Evolutionary conservation across 2,113 vertebrate genomes (phyloP), one percentile per base, ranked within the genome.

Genomic region (Gulo gulo): DNA sequence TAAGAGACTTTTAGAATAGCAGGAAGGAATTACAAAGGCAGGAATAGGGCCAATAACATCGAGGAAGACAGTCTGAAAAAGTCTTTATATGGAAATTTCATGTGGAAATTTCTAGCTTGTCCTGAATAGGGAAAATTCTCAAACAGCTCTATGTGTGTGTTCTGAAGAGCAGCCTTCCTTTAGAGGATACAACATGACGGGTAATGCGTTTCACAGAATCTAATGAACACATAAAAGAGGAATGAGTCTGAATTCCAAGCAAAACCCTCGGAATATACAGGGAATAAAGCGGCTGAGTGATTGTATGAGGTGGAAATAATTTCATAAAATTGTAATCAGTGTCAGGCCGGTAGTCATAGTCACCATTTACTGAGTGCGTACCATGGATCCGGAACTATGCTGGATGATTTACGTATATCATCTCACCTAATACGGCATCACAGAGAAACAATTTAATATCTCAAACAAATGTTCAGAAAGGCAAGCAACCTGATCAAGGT

Each of bases 161-260:
- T 18, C 39, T 24, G 26, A 91, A 13, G 20, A 97, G 83, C 6
- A 89, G 1, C 73, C 57, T 47, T 96, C 0, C 86, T 80, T 94
- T 91, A 96, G 16, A 83, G 85, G 89, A 86, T 11, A 50, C 63
- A 73, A 50, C 4, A 61, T 26, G 14, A 65, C 42, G 98, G 87
- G 2, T 21, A 97, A 92, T 57, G 1, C 6, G 88, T 97, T 92
- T 97, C 20, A 13, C 57, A 76, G 20, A 92, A 84, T 52, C 86
- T 85, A 95, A 0, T 93, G 34, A 78, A 85, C 39, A 42, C 61
- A 93, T 88, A 87, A 55, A 10, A 45, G 90, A 95, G 3, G 14
- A 4, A 80, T 0, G 1, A 23, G 0, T 0, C 1, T 9, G 13
- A 96, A 61, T 89, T 42, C 10, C 74, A 92, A 83, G 87, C 94